Base-by-base conservation (phyloP, 2,797 vertebrate genomes). In the Varecia variegata region DNA sequence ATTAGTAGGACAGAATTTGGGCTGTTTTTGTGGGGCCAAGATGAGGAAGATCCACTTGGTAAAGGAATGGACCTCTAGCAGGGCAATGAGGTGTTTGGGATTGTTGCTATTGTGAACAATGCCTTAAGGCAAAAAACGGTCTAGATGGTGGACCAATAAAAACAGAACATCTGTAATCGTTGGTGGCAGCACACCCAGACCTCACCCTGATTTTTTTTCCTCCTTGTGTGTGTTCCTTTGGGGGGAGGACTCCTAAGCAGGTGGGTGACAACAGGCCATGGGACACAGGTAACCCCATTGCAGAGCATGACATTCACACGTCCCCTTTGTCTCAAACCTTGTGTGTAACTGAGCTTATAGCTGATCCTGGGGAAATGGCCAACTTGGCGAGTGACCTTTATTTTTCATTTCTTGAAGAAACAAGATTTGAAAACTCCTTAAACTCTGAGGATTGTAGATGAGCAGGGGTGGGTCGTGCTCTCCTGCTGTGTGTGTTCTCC, bases 371-470 rank as follows among this genome's bases (percentile, higher is more conserved):
- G 32, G 89, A 74, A 1, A 0, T 5, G 32, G 0, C 71, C 3
- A 93, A 80, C 27, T 67, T 82, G 71, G 67, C 10, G 2, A 58
- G 32, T 81, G 87, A 32, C 50, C 43, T 52, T 77, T 58, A 4
- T 30, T 65, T 94, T 80, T 87, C 17, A 54, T 23, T 52, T 80
- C 68, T 85, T 70, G n/a, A 71, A 89, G 47, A 87, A 77, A 52
- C 20, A 67, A 35, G 65, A 58, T 73, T 67, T 80, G 73, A 79
- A 85, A 67, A 38, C 20, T 62, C 83, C 30, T 30, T 58, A 23
- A 54, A 77, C 73, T 11, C 7, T 21, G 8, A 54, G 45, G 35
- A 9, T 21, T 27, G 18, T 43, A 3, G 52, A 8, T 1, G 67
- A 67, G 58, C 14, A 35, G 81, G 11, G 65, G 3, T 67, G 83